Conservation (phyloP, 2,888 invertebrate genomes). For the Drosophila eohydei region DNA sequence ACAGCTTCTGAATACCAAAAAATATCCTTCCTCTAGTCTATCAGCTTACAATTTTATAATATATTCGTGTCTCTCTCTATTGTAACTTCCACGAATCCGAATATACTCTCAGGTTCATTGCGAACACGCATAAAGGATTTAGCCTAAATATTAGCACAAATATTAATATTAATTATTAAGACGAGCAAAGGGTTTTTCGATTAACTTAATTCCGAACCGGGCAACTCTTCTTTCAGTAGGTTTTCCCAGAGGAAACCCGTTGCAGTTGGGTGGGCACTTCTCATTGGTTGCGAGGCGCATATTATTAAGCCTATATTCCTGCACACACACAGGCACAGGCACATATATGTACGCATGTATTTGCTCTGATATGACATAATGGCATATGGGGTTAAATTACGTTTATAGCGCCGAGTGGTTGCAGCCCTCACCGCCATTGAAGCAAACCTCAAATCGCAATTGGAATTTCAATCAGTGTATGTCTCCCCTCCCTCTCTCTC, state of each 20-base stretch:
- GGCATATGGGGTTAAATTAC: slow-evolving; percentile 54
- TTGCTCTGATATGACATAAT: slow-evolving; percentile 33
- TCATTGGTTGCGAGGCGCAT: slow-evolving; percentile 34
- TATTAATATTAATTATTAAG: neutral
- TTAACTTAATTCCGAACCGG: neutral
- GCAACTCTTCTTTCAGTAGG: neutral
- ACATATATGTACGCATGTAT: neutral
- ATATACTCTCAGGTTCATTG: neutral
- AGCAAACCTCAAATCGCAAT: slow-evolving; percentile 14
- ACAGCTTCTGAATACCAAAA: too few relatives aligned
- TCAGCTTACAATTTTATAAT: too few relatives aligned
- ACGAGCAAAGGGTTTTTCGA: neutral
- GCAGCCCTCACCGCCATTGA: slow-evolving; percentile 43
- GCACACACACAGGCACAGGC: neutral
- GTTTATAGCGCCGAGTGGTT: slow-evolving; percentile 42
- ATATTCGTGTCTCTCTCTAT: neutral
- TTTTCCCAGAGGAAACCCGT: slow-evolving; percentile 2
- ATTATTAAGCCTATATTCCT: neutral
- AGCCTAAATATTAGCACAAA: neutral
- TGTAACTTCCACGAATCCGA: too few relatives aligned
- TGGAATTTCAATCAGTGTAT: slow-evolving; percentile 20
- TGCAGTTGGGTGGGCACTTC: slow-evolving; percentile 32
- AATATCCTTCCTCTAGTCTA: too few relatives aligned
- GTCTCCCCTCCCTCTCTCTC: neutral
- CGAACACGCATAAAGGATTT: neutral